Evolutionary conservation across 1,140 invertebrate genomes (phyloP).

Genomic region (Phymorhynchus buccinoides): DNA sequence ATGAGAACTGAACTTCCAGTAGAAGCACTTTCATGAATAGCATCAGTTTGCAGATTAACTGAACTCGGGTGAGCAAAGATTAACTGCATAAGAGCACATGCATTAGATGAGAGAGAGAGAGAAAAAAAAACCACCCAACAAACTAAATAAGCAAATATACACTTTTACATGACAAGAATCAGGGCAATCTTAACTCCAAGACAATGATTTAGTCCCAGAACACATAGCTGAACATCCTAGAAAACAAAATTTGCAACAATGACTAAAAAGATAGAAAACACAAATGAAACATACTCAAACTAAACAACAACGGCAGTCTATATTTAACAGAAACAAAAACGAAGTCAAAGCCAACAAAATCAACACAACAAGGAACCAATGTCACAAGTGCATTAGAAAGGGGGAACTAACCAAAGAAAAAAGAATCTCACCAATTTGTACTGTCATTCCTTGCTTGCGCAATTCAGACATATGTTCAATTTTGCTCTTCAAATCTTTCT

Average conservation of each 20-base stretch:
- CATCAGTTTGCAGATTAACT: too few species aligned
- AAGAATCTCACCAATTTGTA: slow-evolving; percentile 63
- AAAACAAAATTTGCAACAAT: neutral
- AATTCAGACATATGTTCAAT: slow-evolving; percentile 84
- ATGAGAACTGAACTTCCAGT: too few species aligned
- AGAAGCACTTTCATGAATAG: too few species aligned
- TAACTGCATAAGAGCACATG: too few species aligned
- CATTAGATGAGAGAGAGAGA: too few species aligned
- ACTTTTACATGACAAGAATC: neutral
- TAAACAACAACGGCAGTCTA: neutral
- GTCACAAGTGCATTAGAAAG: neutral
- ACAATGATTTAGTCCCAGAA: neutral
- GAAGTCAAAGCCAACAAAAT: neutral
- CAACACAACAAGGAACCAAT: neutral
- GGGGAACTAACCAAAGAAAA: neutral
- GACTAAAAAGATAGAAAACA: neutral
- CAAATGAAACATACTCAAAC: neutral
- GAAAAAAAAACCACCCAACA: too few species aligned
- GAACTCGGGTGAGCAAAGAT: too few species aligned
- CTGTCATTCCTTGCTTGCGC: slow-evolving; percentile 70
- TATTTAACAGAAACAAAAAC: neutral
- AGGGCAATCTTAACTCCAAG: neutral
- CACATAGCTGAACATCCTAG: neutral
- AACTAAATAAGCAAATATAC: too few species aligned
- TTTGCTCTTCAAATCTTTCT: slow-evolving; percentile 86